These are phyloP conservation scores for Schizopygopsis pylzovi DNA, from an alignment of 2,797 vertebrate species.

Conservation along the genomic window DNA sequence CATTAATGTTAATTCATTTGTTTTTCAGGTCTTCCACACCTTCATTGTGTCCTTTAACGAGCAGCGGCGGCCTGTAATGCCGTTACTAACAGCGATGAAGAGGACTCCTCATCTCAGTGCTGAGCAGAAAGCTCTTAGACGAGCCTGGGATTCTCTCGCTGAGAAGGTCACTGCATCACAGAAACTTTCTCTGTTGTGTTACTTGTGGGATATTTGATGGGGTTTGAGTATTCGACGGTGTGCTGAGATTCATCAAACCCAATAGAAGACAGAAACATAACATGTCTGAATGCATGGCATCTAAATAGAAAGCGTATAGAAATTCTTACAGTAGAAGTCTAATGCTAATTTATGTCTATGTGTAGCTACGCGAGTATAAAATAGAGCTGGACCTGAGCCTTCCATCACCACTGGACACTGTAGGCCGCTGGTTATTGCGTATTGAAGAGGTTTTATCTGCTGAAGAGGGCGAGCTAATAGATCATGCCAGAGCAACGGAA, in stretches of 20 bases:
- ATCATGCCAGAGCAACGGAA: conserved; percentile 76
- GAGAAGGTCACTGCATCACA: conserved; percentile 74
- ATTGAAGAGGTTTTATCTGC: conserved; percentile 78
- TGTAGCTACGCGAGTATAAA: conserved; percentile 84
- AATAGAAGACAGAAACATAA: neutral
- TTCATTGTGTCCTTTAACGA: conserved; percentile 88
- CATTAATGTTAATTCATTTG: conserved; percentile 11
- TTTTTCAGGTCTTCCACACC: conserved; percentile 81
- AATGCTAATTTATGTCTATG: conserved; percentile 9
- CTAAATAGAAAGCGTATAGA: neutral
- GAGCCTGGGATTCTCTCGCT: conserved; percentile 81
- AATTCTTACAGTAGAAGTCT: neutral
- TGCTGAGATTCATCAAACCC: neutral
- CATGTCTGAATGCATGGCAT: neutral
- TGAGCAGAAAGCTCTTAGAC: conserved; percentile 77
- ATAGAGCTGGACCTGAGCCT: conserved; percentile 80
- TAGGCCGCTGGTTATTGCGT: conserved; percentile 85
- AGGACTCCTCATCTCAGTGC: conserved; percentile 71
- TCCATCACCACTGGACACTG: conserved; percentile 79
- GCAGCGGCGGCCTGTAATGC: conserved; percentile 83
- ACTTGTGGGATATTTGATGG: neutral
- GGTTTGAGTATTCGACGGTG: neutral
- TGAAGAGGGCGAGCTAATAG: conserved; percentile 75
- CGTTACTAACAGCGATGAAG: conserved; percentile 79
- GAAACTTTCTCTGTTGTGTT: neutral